Evolutionary conservation across 2,113 vertebrate genomes (phyloP).

Genomic region (Colinus virginianus): DNA sequence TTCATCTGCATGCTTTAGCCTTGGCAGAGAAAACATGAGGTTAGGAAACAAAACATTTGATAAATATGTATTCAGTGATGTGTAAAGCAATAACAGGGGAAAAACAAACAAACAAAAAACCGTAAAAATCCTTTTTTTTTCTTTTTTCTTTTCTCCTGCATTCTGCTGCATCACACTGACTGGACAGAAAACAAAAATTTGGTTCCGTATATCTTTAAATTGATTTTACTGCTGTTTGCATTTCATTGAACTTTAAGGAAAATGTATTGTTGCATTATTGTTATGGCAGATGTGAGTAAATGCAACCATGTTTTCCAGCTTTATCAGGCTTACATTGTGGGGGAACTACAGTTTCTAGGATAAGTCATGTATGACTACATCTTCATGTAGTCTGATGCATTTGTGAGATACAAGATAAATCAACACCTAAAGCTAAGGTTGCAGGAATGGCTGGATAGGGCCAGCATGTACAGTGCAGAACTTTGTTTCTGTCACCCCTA

Average conservation of each 20-base stretch:
- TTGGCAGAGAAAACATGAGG: constrained; percentile 39
- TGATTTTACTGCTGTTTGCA: background rate
- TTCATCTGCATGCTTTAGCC: constrained; percentile 49
- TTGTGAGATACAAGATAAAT: background rate
- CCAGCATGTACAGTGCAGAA: background rate
- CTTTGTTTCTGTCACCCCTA: background rate
- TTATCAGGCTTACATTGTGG: background rate
- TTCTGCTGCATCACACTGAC: constrained; percentile 22
- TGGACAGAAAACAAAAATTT: background rate
- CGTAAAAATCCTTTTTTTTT: background rate
- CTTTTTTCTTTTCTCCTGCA: background rate
- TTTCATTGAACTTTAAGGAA: background rate
- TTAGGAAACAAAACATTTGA: constrained; percentile 49
- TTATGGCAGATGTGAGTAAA: constrained; percentile 20
- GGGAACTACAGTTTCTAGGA: background rate
- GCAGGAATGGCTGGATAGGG: background rate
- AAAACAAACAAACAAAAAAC: background rate
- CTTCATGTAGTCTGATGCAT: background rate
- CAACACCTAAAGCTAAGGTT: background rate
- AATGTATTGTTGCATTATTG: background rate
- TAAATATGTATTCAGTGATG: constrained; percentile 24
- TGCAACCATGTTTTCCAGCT: background rate
- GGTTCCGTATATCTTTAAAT: background rate
- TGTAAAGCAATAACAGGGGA: background rate
- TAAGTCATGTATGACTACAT: background rate